Conservation (phyloP, 2,797 vertebrate genomes). For the Varecia variegata region DNA sequence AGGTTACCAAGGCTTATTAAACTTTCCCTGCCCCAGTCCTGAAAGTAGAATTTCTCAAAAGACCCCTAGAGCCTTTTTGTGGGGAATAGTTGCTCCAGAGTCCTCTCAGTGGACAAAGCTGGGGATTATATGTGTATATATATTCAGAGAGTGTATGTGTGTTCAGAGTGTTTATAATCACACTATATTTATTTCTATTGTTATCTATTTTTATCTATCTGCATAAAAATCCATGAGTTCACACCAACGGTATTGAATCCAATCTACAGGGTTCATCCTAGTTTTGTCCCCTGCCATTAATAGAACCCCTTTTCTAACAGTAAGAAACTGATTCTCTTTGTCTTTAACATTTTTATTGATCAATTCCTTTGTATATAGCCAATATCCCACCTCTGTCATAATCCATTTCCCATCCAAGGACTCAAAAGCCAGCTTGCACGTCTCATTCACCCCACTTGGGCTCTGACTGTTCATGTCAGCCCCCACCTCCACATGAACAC, state of each 20-base stretch:
- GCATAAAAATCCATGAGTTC: neutral
- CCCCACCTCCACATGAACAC: neutral
- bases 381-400: neutral
- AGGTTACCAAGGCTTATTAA: neutral
- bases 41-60: neutral
- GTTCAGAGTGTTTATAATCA: neutral
- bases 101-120: neutral
- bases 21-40: neutral
- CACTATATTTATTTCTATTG: neutral
- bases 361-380: neutral
- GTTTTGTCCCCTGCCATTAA: neutral
- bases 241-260: neutral
- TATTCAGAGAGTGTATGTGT: too few species aligned
- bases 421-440: neutral
- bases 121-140: neutral
- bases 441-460: neutral
- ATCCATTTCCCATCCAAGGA: neutral
- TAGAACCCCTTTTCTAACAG: neutral
- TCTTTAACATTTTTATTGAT: neutral
- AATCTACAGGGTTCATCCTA: neutral
- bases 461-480: neutral
- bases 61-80: neutral
- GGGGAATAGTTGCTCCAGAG: neutral
- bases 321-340: neutral
- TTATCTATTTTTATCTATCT: neutral